A percentile compares a stretch with the other conserved stretches of the same genome.
Evolutionary conservation across 2,888 invertebrate species (phyloP).

Genomic region (Mongoloraphidia duomilia): DNA sequence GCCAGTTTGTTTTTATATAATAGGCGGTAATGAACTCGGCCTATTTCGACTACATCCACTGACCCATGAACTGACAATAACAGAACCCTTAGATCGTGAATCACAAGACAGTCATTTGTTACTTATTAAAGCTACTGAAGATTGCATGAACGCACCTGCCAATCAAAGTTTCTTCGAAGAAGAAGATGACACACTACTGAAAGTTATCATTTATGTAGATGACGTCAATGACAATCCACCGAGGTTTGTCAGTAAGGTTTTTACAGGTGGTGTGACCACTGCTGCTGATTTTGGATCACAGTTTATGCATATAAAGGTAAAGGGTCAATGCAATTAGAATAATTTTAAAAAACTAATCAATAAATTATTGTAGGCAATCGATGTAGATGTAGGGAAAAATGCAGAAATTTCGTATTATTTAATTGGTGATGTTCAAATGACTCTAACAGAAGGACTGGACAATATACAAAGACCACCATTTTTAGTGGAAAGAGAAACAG

Average conservation of each 20-base stretch:
- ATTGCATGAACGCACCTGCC: slow-evolving; percentile 50
- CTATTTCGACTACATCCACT: slow-evolving; percentile 57
- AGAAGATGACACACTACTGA: slow-evolving; percentile 52
- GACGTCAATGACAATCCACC: slow-evolving; percentile 92
- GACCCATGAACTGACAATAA: slow-evolving; percentile 53
- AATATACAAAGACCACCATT: slow-evolving; percentile 69
- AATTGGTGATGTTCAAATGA: slow-evolving; percentile 66
- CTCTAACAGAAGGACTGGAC: slow-evolving; percentile 72
- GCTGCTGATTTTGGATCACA: slow-evolving; percentile 81
- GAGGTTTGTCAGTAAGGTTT: slow-evolving; percentile 60
- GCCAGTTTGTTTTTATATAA: slow-evolving; percentile 84
- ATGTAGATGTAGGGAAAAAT: slow-evolving; percentile 61
- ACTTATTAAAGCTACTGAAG: slow-evolving; percentile 68
- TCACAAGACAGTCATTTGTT: slow-evolving; percentile 48
- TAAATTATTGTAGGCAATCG: slow-evolving; percentile 45
- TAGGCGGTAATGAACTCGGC: slow-evolving; percentile 65
- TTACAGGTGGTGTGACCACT: slow-evolving; percentile 90
- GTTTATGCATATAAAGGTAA: slow-evolving; percentile 70
- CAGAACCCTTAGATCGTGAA: slow-evolving; percentile 63
- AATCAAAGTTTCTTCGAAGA: slow-evolving; percentile 39
- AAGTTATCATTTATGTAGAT: slow-evolving; percentile 52
- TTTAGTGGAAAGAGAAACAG: slow-evolving; percentile 65
- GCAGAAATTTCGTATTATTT: slow-evolving; percentile 63
- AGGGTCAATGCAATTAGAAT: neutral
- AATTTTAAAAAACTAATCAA: slow-evolving; percentile 1